These are phyloP conservation scores for Caenorhabditis sp. DNA, from an alignment of 2,888 invertebrate genomes.

Conservation along the genomic window DNA sequence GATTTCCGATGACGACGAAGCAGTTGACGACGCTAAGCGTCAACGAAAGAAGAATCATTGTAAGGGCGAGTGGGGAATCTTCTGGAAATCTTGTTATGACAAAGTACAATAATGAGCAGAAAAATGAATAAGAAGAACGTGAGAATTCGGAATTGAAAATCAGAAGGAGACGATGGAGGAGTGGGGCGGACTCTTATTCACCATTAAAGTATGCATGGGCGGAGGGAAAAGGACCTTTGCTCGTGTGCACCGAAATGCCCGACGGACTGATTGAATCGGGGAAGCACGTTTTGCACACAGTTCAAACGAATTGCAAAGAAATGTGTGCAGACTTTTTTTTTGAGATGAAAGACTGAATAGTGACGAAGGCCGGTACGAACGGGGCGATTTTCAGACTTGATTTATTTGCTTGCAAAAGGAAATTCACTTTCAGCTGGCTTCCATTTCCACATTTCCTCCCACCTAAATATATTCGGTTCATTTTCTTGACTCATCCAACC, in stretches of 20 bases:
- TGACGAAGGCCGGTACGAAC: no score
- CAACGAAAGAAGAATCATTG: constrained; percentile 57
- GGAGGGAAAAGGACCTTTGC: constrained; percentile 35
- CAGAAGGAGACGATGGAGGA: constrained; percentile 2
- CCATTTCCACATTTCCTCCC: neutral
- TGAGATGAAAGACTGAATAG: no score
- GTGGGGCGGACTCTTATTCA: constrained; percentile 27
- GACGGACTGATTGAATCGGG: constrained; percentile 23
- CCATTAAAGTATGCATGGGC: constrained; percentile 49
- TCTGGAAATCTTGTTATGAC: no score
- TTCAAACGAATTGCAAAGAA: no score
- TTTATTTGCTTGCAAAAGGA: neutral
- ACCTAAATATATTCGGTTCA: constrained; percentile 2
- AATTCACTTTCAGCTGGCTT: neutral
- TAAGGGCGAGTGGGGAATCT: neutral
- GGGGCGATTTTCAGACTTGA: no score
- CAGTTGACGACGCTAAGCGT: constrained; percentile 72
- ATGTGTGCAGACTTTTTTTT: no score
- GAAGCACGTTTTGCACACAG: constrained; percentile 12
- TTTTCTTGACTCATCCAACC: no score
- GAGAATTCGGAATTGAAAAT: constrained; percentile 17
- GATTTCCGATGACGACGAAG: constrained; percentile 76
- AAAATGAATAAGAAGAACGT: neutral
- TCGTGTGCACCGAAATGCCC: constrained; percentile 4
- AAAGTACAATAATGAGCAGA: neutral